Base-by-base conservation (phyloP, 2,113 vertebrate genomes). In the Bubo bubo region DNA sequence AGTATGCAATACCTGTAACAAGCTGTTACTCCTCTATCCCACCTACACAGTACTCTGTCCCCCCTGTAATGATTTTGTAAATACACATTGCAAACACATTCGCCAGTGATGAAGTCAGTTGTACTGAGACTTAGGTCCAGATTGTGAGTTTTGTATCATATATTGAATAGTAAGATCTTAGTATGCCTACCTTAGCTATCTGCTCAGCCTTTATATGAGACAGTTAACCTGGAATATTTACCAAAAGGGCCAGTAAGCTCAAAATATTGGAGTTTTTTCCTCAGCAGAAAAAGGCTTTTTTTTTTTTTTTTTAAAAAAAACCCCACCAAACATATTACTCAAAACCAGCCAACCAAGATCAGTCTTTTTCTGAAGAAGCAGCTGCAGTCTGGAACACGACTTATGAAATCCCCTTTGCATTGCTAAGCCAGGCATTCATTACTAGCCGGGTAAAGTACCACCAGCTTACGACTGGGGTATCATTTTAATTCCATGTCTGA, bases 11-110 rank as follows among this genome's bases (percentile, higher is more conserved):
- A 79, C 68, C 83, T 79, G 47, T 14, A 56, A 88, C 86, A 88
- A 94, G 88, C 86, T 66, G 77, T 3, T 93, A 77, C 91, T 94
- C 47, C 89, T 92, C 94, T 35, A 20, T 47, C 14, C 93, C 95
- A 91, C 95, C 85, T 53, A 95, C 89, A 39, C 94, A 71, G 56
- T 19, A 12, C 59, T 20, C 5, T 7, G 37, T 15, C 20, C 60
- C 47, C 72, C n/a, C 32, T 9, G 12, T 16, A 14, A 11, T 9
- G 67, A 12, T 47, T 34, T 85, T 35, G 92, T 23, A 79, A 94
- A 63, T 7, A 28, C 2, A 27, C 52, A 2, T 24, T 62, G 73
- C 89, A 86, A 91, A 91, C 63, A 53, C 94, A 80, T 96, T 91
- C 92, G 43, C 66, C 11, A 9, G n/a, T 0, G 70, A 49, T 94